Conservation (phyloP, 2,888 invertebrate species). For the Megalurothrips usitatus region DNA sequence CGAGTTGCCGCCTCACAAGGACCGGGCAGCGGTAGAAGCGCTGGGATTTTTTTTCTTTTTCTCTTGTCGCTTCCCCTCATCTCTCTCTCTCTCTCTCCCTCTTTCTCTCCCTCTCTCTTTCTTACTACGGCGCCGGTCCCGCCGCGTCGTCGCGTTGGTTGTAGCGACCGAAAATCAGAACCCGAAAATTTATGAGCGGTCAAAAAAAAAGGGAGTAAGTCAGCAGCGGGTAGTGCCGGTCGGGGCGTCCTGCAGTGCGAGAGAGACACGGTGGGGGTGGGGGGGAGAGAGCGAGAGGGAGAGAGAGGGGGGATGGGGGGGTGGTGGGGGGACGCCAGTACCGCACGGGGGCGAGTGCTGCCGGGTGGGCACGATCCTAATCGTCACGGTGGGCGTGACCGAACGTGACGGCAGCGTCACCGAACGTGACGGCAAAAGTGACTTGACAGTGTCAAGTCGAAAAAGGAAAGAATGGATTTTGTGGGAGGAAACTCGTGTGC, state of each 20-base stretch:
- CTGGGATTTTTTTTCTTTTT: too few species aligned
- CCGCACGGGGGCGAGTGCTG: too few species aligned
- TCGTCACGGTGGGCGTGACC: too few species aligned
- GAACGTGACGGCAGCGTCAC: too few species aligned
- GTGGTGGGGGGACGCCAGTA: not conserved
- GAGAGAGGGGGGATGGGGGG: not conserved
- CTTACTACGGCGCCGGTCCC: not conserved
- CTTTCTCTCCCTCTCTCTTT: not conserved
- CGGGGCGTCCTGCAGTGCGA: not conserved
- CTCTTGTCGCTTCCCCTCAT: not conserved
- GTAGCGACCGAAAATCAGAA: not conserved
- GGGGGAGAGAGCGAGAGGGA: not conserved
- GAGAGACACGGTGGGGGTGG: not conserved
- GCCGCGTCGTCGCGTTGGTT: not conserved
- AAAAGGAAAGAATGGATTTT: too few species aligned
- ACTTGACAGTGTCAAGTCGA: too few species aligned
- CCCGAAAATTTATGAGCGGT: not conserved
- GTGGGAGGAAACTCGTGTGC: too few species aligned
- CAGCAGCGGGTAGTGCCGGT: not conserved
- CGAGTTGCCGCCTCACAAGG: too few species aligned
- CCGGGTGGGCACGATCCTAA: too few species aligned
- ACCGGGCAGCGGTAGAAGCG: too few species aligned
- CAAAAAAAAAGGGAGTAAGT: not conserved
- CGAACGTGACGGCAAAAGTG: too few species aligned
- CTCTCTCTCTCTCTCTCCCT: not conserved